Evolutionary conservation across 2,113 vertebrate species (phyloP).

Genomic region (Oreochromis tanganicae): DNA sequence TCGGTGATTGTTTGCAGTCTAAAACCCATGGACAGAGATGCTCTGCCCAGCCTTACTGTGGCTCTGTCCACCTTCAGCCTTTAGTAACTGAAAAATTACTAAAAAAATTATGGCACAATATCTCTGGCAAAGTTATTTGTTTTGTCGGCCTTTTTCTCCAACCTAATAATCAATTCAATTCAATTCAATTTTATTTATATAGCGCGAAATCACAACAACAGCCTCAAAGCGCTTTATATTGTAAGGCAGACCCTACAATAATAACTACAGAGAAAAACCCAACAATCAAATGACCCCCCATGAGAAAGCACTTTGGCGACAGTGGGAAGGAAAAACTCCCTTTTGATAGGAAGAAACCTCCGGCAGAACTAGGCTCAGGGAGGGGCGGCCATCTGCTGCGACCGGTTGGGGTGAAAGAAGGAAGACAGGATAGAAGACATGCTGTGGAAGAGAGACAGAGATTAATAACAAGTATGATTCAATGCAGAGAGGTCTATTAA

Average conservation of each 20-base stretch:
- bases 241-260: background rate
- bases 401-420: background rate
- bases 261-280: background rate
- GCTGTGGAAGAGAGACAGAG: background rate
- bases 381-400: accelerated
- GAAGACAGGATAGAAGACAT: background rate
- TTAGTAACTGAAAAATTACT: background rate
- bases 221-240: background rate
- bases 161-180: background rate
- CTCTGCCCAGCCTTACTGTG: background rate
- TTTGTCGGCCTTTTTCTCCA: background rate
- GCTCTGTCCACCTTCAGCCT: background rate
- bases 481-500: background rate
- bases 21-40: background rate
- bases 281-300: background rate
- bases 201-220: accelerated
- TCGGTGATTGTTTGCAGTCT: background rate
- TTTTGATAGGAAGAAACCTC: background rate
- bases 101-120: background rate
- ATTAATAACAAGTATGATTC: accelerated
- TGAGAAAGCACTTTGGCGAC: accelerated
- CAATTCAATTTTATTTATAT: background rate
- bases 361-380: background rate
- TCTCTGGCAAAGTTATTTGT: background rate
- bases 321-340: background rate